A percentile compares a stretch with the other conserved stretches of the same genome.
phyloP scores from a whole-genome alignment of 2,113 vertebrate species.

The Gopherus flavomarginatus region DNA sequence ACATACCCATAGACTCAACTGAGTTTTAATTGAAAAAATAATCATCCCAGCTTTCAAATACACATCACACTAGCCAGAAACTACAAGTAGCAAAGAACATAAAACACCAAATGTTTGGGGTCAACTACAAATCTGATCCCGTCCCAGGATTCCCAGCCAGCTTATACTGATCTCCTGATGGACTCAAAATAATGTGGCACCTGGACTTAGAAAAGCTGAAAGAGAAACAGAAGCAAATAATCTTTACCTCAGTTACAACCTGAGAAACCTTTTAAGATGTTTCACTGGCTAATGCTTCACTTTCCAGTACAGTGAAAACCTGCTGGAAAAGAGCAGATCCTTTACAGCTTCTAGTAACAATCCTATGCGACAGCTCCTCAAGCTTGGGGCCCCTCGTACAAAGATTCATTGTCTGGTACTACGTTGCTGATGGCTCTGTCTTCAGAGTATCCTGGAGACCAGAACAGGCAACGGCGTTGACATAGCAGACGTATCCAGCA shows the following conservation, averaged over 20 bases:
- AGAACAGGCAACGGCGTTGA: background rate
- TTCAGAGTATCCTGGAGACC: background rate
- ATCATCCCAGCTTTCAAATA: background rate
- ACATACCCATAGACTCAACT: background rate
- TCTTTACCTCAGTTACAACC: background rate
- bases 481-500: background rate
- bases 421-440: background rate
- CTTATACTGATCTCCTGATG: background rate
- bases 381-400: background rate
- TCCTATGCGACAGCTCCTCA: background rate
- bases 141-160: background rate
- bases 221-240: background rate
- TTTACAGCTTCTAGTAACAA: background rate
- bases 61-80: background rate
- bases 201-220: background rate
- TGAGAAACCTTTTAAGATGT: background rate
- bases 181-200: background rate
- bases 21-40: background rate
- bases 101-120: background rate
- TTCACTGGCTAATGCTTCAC: background rate
- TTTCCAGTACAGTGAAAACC: accelerated
- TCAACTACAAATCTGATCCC: background rate
- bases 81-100: background rate
- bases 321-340: background rate
- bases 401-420: background rate